phyloP scores from a whole-genome alignment of 2,888 invertebrate genomes.

The Ganaspis brasiliensis region DNA sequence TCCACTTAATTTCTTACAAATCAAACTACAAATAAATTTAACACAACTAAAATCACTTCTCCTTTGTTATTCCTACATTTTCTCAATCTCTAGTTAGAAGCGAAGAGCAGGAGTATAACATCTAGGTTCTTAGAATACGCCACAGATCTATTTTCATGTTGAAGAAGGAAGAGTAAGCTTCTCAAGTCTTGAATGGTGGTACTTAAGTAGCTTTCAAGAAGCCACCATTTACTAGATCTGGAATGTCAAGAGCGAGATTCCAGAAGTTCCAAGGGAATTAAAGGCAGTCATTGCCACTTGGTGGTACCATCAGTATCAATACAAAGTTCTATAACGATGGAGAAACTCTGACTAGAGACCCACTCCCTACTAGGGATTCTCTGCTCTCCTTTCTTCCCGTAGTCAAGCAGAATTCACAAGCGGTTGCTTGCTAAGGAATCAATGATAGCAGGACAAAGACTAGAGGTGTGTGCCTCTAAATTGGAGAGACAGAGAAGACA shows the following conservation, averaged over 20 bases:
- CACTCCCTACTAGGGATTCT: not conserved
- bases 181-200: too few relatives aligned
- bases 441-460: not conserved
- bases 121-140: too few relatives aligned
- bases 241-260: slow-evolving; percentile 10
- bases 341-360: not conserved
- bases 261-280: not conserved
- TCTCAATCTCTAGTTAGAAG: too few relatives aligned
- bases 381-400: slow-evolving; percentile 21
- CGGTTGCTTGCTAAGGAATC: not conserved
- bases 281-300: slow-evolving; percentile 27
- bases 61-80: too few relatives aligned
- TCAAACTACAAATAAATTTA: too few relatives aligned
- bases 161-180: too few relatives aligned
- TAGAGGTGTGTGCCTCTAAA: slow-evolving; percentile 2
- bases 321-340: slow-evolving; percentile 30
- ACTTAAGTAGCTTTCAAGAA: not conserved
- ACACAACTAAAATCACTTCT: too few relatives aligned
- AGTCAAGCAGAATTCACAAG: slow-evolving; percentile 9
- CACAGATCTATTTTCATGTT: too few relatives aligned
- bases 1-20: too few relatives aligned
- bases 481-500: slow-evolving; percentile 14
- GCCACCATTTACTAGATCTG: not conserved
- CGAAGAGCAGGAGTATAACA: too few relatives aligned
- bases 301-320: slow-evolving; percentile 26